phyloP scores from a whole-genome alignment of 64 coral and sea anemone genomes.

The Pachyseris speciosa region DNA sequence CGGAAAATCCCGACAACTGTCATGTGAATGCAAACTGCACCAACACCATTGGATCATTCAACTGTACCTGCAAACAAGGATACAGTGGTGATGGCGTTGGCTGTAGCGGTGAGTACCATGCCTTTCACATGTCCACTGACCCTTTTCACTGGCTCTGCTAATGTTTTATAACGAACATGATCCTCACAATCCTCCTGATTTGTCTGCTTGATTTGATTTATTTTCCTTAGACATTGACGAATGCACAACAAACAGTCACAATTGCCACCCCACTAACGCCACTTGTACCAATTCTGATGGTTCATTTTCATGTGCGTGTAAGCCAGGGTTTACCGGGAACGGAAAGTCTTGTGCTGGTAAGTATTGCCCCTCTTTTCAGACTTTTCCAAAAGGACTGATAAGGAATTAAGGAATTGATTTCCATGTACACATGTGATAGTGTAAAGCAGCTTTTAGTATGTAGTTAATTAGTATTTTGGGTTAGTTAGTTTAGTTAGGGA shows the following conservation, averaged over 20 bases:
- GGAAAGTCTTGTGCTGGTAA: not conserved
- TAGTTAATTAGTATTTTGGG: no score
- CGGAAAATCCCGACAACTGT: not conserved
- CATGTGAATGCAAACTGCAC: not conserved
- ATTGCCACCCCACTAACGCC: not conserved
- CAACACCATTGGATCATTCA: not conserved
- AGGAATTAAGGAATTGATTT: no score
- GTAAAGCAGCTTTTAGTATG: no score
- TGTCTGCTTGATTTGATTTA: no score
- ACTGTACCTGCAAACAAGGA: not conserved
- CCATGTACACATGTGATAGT: no score
- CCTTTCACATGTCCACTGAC: no score
- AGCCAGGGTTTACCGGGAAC: not conserved
- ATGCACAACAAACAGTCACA: not conserved
- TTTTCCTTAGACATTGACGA: constrained; percentile 7
- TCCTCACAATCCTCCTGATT: no score
- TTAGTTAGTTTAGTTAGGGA: no score
- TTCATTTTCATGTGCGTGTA: not conserved
- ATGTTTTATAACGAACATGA: no score
- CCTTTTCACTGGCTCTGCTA: no score
- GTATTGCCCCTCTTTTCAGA: no score
- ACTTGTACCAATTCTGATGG: not conserved
- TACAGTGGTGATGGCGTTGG: not conserved
- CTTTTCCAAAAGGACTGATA: no score
- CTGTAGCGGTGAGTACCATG: not conserved